These are phyloP conservation scores for Artibeus lituratus DNA, from an alignment of 2,797 vertebrate genomes.

Conservation along the genomic window DNA sequence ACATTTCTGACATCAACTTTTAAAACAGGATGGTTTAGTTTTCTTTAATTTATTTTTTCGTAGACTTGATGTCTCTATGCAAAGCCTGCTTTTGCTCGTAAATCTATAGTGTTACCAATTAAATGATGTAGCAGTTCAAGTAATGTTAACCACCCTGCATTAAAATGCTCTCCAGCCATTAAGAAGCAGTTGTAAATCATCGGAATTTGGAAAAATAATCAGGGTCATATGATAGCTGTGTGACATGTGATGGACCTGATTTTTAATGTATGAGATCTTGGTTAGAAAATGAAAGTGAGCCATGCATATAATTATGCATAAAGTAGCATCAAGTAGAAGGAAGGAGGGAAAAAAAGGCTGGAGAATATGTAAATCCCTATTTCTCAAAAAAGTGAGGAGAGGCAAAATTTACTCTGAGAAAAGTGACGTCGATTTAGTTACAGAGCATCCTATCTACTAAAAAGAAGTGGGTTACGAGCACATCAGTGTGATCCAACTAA, in stretches of 20 bases:
- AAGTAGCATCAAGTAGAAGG: neutral
- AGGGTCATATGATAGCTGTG: neutral
- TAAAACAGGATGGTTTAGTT: slow-evolving; percentile 54
- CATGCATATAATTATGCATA: neutral
- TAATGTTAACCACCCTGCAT: slow-evolving; percentile 22
- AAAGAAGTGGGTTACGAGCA: neutral
- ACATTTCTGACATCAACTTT: slow-evolving; percentile 51
- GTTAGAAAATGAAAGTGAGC: neutral
- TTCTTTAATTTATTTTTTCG: slow-evolving; percentile 49
- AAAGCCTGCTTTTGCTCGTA: slow-evolving; percentile 54
- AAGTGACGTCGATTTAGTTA: neutral
- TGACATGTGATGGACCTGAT: neutral
- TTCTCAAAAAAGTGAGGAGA: neutral
- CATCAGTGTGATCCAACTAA: neutral
- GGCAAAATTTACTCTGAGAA: neutral
- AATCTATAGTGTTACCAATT: slow-evolving; percentile 55
- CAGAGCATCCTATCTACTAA: neutral
- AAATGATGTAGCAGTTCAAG: slow-evolving; percentile 42
- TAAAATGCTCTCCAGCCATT: slow-evolving; percentile 13
- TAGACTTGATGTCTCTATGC: slow-evolving; percentile 47
- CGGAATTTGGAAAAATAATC: slow-evolving; percentile 23
- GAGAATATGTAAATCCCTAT: neutral
- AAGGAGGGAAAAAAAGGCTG: neutral
- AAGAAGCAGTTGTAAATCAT: neutral
- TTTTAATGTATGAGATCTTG: neutral